Percentiles rank a stretch among this genome's conserved stretches.
Conservation (phyloP, 2,797 vertebrate genomes). For the Gouania willdenowi region DNA sequence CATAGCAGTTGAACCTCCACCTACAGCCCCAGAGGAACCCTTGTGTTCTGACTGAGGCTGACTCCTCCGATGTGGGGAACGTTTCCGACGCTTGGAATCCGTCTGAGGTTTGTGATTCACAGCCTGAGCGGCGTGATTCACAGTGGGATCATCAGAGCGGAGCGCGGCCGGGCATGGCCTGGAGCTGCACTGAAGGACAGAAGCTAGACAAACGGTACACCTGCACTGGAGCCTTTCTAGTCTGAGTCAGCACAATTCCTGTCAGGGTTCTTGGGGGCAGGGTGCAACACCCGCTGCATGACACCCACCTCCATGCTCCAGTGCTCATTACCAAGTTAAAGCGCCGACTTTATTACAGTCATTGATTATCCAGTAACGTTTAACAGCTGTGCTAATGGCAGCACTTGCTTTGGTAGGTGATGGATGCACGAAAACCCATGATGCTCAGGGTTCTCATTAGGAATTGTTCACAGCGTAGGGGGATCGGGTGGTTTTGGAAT, state of each 20-base stretch:
- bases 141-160: conserved; percentile 10
- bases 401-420: conserved; percentile 25
- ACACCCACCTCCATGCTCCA: not conserved
- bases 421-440: conserved; percentile 25
- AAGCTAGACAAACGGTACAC: conserved; percentile 45
- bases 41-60: conserved; percentile 15
- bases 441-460: too few relatives aligned
- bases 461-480: too few relatives aligned
- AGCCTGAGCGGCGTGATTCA: conserved; percentile 34
- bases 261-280: not conserved
- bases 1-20: not conserved
- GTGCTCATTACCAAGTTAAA: conserved; percentile 27
- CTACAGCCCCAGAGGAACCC: conserved; percentile 17
- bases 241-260: conserved; percentile 43
- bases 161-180: conserved; percentile 21
- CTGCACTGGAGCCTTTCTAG: conserved; percentile 43
- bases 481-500: too few relatives aligned
- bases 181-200: conserved; percentile 27
- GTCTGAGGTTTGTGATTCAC: conserved; percentile 56
- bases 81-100: conserved; percentile 37
- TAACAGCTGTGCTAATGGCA: conserved; percentile 43
- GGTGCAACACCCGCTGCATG: too few relatives aligned
- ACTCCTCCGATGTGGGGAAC: conserved; percentile 35
- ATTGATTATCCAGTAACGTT: conserved; percentile 48
- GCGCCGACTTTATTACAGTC: conserved; percentile 15